Evolutionary conservation across 2,797 vertebrate genomes (phyloP).

Genomic region (Tenualosa ilisha): DNA sequence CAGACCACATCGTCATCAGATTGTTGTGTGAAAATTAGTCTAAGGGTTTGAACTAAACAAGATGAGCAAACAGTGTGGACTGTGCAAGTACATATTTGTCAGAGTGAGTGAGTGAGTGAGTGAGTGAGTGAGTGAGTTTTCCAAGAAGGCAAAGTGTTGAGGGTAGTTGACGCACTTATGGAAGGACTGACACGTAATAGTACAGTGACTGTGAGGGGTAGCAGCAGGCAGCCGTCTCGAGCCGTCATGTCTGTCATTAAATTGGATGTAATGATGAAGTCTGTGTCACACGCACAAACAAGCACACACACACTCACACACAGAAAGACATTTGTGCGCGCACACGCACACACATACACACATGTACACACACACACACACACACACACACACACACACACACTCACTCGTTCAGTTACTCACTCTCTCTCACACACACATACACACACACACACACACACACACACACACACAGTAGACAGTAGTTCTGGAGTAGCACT

Average conservation of each 20-base stretch:
- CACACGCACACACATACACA: slow-evolving; percentile 1
- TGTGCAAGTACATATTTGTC: background rate
- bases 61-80: too few relatives aligned
- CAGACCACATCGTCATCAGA: too few relatives aligned
- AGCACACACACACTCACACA: background rate
- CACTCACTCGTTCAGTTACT: background rate
- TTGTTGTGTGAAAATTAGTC: too few relatives aligned
- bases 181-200: background rate
- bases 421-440: background rate
- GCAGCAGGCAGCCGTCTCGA: background rate
- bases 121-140: background rate
- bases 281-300: background rate
- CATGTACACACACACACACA: background rate
- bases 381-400: background rate
- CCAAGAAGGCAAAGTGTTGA: background rate
- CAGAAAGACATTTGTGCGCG: background rate
- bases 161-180: background rate
- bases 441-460: background rate
- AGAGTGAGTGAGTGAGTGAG: background rate
- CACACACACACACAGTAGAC: background rate
- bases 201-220: background rate
- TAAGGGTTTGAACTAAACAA: too few relatives aligned
- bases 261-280: slow-evolving; percentile 10
- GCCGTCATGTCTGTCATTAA: background rate
- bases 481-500: background rate